Conservation (phyloP, 2,797 vertebrate genomes). For the Poliocrania exsul region DNA sequence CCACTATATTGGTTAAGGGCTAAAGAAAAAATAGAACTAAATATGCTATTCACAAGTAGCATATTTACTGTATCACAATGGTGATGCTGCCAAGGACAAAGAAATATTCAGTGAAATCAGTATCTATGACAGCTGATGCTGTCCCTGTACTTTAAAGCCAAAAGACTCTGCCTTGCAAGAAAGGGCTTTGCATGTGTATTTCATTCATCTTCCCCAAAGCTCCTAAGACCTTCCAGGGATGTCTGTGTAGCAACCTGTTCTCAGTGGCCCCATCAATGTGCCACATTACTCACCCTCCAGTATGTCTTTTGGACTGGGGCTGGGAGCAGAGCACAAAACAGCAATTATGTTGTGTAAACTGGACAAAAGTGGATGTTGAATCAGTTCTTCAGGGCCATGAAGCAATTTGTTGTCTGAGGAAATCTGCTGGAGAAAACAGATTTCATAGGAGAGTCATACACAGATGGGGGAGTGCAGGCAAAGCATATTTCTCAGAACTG, state of each 20-base stretch:
- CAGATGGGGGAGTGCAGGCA: constrained; percentile 26
- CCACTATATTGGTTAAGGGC: not conserved
- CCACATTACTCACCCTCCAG: not conserved
- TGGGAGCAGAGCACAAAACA: not conserved
- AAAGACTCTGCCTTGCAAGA: not conserved
- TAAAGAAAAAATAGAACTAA: not conserved
- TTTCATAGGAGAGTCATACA: constrained; percentile 5
- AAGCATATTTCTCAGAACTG: constrained; percentile 24
- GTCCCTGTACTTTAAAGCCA: not conserved
- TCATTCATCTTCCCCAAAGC: not conserved
- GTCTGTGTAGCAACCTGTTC: not conserved
- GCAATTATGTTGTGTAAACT: not conserved
- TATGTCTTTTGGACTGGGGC: not conserved
- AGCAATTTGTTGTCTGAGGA: constrained; percentile 9
- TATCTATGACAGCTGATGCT: not conserved
- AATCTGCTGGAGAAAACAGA: constrained; percentile 31
- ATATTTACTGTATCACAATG: not conserved
- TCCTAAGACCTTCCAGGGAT: not conserved
- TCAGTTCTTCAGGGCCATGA: not conserved
- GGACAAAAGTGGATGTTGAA: not conserved
- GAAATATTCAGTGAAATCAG: not conserved
- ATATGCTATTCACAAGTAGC: not conserved
- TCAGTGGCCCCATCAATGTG: not conserved
- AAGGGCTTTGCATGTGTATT: not conserved
- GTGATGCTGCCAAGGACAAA: not conserved